Percentiles rank a stretch among this genome's conserved stretches.
These are phyloP conservation scores for Chydorus sphaericus DNA, from an alignment of 2,888 invertebrate species.

Conservation along the genomic window DNA sequence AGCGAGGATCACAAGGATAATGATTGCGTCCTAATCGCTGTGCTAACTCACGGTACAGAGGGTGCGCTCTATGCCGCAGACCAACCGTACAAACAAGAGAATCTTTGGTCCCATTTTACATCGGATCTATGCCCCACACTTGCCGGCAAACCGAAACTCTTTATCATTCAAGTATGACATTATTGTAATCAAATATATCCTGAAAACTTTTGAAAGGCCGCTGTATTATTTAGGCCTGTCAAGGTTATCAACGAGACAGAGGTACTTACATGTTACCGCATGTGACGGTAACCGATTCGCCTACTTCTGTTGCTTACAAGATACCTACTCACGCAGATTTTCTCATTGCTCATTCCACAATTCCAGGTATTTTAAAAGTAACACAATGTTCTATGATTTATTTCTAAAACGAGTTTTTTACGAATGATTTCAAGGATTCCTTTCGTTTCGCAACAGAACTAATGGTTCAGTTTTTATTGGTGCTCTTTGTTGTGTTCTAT, in stretches of 20 bases:
- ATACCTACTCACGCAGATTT: slow-evolving; percentile 90
- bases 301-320: slow-evolving; percentile 46
- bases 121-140: slow-evolving; percentile 58
- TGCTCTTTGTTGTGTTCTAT: slow-evolving; percentile 66
- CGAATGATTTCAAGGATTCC: slow-evolving; percentile 47
- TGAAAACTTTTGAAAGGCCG: slow-evolving; percentile 30
- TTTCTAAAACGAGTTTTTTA: background rate
- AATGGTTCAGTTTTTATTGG: slow-evolving; percentile 96
- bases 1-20: slow-evolving; percentile 44
- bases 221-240: slow-evolving; percentile 83
- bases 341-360: slow-evolving; percentile 82
- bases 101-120: slow-evolving; percentile 44
- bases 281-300: slow-evolving; percentile 55
- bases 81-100: slow-evolving; percentile 64
- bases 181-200: background rate
- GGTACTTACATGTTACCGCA: slow-evolving; percentile 45
- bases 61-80: slow-evolving; percentile 77
- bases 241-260: slow-evolving; percentile 73
- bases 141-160: slow-evolving; percentile 70
- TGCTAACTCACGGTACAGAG: slow-evolving; percentile 79
- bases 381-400: background rate
- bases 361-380: slow-evolving; percentile 51
- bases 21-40: slow-evolving; percentile 70
- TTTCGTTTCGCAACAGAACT: slow-evolving; percentile 86
- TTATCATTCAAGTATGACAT: slow-evolving; percentile 45